Evolutionary conservation across 30 jellyfish, hydroid and myxozoan species (phyloP).

Genomic region (Nemopilema nomurai): DNA sequence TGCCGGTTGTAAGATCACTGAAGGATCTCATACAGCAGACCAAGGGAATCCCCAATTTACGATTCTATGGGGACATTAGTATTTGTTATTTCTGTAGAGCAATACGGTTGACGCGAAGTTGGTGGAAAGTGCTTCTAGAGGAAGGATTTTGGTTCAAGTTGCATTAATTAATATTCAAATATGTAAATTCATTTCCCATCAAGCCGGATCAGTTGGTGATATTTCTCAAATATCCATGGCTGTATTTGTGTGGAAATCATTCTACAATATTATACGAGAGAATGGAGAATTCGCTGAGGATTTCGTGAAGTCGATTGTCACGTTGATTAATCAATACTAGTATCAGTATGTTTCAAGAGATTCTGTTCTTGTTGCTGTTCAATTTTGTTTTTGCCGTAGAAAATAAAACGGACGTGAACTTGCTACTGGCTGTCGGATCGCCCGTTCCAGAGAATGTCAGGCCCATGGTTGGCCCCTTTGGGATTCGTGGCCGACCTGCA

Average conservation of each 20-base stretch:
- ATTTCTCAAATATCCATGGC: background rate
- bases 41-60: slow-evolving; percentile 26
- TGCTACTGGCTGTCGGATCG: slow-evolving; percentile 90
- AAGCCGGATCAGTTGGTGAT: background rate
- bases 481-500: slow-evolving; percentile 81
- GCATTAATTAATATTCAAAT: slow-evolving; percentile 10
- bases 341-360: slow-evolving; percentile 9
- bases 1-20: background rate
- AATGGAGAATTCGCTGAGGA: background rate
- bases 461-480: slow-evolving; percentile 90
- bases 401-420: slow-evolving; percentile 62
- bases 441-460: slow-evolving; percentile 84
- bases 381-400: slow-evolving; percentile 55
- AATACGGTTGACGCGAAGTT: no score
- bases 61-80: background rate
- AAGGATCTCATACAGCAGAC: background rate
- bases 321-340: background rate
- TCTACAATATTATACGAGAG: background rate
- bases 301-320: background rate
- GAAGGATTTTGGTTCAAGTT: background rate
- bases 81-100: no score
- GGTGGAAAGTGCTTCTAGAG: background rate
- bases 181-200: slow-evolving; percentile 5
- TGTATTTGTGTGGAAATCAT: background rate
- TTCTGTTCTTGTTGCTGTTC: background rate